phyloP scores from a whole-genome alignment of 2,113 vertebrate genomes.

The Leptosomus discolor region DNA sequence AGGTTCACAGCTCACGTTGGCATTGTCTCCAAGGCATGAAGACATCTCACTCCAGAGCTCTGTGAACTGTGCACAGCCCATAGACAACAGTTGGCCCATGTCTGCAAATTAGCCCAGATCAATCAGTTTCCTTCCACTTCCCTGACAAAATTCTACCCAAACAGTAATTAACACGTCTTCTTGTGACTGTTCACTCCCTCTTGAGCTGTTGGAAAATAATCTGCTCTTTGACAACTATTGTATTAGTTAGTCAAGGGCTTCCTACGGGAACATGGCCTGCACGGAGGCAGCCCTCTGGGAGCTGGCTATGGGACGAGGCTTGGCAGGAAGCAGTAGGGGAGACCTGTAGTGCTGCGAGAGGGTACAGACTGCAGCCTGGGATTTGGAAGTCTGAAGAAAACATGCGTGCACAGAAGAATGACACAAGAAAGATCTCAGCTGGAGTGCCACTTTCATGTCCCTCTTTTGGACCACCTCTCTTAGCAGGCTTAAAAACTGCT shows the following conservation, averaged over 20 bases:
- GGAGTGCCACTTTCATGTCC: neutral
- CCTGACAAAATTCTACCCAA: neutral
- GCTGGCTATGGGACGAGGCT: neutral
- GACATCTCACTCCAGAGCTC: neutral
- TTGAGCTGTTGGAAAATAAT: neutral
- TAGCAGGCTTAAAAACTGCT: neutral
- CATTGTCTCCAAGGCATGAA: neutral
- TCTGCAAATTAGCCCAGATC: neutral
- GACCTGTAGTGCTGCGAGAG: neutral
- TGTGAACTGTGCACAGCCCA: neutral
- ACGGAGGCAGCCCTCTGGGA: neutral
- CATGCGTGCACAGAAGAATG: fast-evolving
- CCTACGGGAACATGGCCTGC: neutral
- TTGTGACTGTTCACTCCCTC: neutral
- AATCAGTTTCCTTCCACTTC: neutral
- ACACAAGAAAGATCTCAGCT: neutral
- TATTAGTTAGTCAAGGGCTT: neutral
- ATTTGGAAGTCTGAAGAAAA: neutral
- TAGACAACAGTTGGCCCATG: neutral
- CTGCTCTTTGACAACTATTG: neutral
- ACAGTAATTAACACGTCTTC: neutral
- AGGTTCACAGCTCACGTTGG: neutral
- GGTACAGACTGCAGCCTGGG: neutral
- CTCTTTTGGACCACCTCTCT: neutral
- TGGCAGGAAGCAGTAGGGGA: neutral